Evolutionary conservation across 2,888 invertebrate species (phyloP).

Genomic region (Drymonia ruficornis): DNA sequence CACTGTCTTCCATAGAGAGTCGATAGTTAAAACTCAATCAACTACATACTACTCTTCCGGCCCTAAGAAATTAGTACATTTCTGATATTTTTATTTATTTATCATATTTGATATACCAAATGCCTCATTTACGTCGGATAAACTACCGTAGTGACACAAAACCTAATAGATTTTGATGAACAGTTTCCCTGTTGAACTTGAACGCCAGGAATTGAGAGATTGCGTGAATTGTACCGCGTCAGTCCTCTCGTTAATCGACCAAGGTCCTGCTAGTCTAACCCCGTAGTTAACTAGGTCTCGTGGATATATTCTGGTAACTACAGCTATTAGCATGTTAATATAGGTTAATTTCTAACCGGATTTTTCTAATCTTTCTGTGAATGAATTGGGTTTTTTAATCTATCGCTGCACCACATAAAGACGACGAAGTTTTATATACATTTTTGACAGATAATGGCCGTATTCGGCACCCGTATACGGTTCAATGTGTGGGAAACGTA

Average conservation of each 20-base stretch:
- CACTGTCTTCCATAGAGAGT: too few species aligned
- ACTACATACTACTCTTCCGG: too few species aligned
- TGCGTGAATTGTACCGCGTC: constrained; percentile 17
- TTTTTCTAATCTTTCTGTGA: neutral
- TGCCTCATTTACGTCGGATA: neutral
- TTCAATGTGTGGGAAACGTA: too few species aligned
- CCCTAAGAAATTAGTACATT: too few species aligned
- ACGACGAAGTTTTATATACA: too few species aligned
- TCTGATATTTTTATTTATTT: too few species aligned
- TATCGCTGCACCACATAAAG: too few species aligned
- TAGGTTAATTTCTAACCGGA: neutral
- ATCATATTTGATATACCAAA: too few species aligned
- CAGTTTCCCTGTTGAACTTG: neutral
- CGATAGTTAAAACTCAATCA: too few species aligned
- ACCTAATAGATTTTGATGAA: constrained; percentile 7
- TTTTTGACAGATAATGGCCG: too few species aligned
- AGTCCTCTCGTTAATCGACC: neutral
- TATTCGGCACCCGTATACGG: too few species aligned
- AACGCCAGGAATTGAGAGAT: constrained; percentile 2
- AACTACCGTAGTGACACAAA: neutral
- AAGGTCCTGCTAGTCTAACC: neutral
- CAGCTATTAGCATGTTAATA: neutral
- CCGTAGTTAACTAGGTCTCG: neutral
- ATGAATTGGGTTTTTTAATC: too few species aligned
- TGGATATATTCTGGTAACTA: neutral